Evolutionary conservation across 2,113 vertebrate species (phyloP), one percentile per base, ranked within the genome.

Genomic region (Tichodroma muraria): DNA sequence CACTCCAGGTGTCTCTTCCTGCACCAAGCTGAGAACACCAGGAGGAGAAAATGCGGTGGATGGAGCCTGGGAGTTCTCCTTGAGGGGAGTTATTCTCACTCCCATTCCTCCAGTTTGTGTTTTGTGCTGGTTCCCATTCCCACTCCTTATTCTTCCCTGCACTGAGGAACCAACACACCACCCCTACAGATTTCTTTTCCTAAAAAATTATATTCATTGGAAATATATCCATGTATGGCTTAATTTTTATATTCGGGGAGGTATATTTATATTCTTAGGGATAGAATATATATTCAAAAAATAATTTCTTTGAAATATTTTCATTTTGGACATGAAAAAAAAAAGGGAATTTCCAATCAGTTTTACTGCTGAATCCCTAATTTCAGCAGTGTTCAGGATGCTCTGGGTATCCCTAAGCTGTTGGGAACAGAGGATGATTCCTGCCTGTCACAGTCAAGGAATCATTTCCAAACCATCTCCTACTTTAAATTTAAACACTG

Each of bases 41-140:
- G 66, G 31, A 49, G 54, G 15, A 60, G 50, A 38, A 73, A 75
- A 54, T 6, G n/a, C n/a, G n/a, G n/a, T n/a, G n/a, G n/a, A n/a
- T n/a, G n/a, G n/a, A n/a, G 5, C 20, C 31, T 11, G 19, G n/a
- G 64, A 33, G 63, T 27, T 17, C 30, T 73, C 54, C 38, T 14
- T 0, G 6, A 28, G 28, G 19, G 15, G 5, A 6, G 3, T 17
- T 17, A 25, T 44, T 44, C 4, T 52, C 31, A 52, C 11, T 13
- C 31, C 37, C 13, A 1, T 31, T 13, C 31, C 61, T 35, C 45
- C 27, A 47, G 13, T 30, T 47, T 5, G 13, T 21, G 14, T 10
- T 64, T n/a, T 79, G 42, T 22, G 24, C 6, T 57, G n/a, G 11
- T 42, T 76, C 57, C 57, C 35, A 35, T 50, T 71, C n/a, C 31